These are phyloP conservation scores for Gobius niger DNA, from an alignment of 2,113 vertebrate species.

Conservation along the genomic window DNA sequence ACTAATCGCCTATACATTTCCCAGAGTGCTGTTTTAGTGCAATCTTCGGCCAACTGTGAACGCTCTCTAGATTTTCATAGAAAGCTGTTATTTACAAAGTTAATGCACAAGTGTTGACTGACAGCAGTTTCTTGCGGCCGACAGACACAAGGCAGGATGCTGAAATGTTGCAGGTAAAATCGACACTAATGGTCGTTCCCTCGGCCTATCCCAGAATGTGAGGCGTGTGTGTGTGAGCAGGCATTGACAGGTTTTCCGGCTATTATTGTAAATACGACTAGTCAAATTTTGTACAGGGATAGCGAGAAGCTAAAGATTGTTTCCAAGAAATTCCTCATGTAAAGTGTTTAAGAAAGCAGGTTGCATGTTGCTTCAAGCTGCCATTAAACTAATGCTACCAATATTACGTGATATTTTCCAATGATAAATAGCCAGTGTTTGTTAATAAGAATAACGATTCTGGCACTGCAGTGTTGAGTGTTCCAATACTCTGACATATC, in stretches of 20 bases:
- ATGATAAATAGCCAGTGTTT: no score
- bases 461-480: no score
- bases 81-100: constrained; percentile 4
- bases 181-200: constrained; percentile 4
- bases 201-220: constrained; percentile 14
- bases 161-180: constrained; percentile 21
- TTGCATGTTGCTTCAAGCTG: no score
- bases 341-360: no score
- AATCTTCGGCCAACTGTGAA: constrained; percentile 5
- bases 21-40: background rate
- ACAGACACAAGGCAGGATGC: constrained; percentile 5
- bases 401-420: no score
- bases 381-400: no score
- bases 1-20: background rate
- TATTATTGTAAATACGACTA: background rate
- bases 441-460: no score
- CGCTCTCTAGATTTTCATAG: background rate
- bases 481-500: no score
- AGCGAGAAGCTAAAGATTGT: no score
- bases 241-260: background rate
- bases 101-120: constrained; percentile 4
- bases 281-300: background rate
- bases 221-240: background rate
- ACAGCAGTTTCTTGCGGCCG: background rate
- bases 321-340: no score